Percentiles rank a stretch among this genome's conserved stretches.
Evolutionary conservation across 2,888 invertebrate species (phyloP).

Genomic region (Dryomyza anilis): DNA sequence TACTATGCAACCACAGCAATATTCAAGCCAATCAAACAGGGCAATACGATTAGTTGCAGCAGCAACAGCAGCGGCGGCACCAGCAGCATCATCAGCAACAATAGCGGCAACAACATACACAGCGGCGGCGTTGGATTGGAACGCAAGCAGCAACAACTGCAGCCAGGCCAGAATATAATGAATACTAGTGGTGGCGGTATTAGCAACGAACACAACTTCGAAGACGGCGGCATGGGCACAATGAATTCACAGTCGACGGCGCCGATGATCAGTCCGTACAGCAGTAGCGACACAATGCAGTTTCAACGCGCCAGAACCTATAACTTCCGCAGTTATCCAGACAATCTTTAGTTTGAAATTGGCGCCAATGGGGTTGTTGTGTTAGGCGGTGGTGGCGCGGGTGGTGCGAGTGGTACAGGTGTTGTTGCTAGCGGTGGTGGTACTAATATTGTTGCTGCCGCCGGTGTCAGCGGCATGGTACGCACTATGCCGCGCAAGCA

Average conservation of each 20-base stretch:
- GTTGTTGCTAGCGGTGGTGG: constrained; percentile 7
- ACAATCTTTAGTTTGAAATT: constrained; percentile 59
- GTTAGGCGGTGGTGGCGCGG: constrained; percentile 9
- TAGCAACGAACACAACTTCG: constrained; percentile 47
- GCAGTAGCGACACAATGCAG: constrained; percentile 49
- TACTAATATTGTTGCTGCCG: neutral
- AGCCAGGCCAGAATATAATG: constrained; percentile 37
- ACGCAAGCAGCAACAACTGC: constrained; percentile 27
- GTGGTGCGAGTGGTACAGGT: constrained; percentile 1
- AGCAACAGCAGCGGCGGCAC: constrained; percentile 39
- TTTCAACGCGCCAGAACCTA: constrained; percentile 59
- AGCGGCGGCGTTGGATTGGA: constrained; percentile 22
- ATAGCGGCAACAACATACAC: constrained; percentile 39
- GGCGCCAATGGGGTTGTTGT: constrained; percentile 30
- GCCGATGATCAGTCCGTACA: constrained; percentile 56
- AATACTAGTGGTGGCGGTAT: constrained; percentile 11
- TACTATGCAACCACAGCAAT: constrained; percentile 77
- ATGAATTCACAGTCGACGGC: constrained; percentile 59
- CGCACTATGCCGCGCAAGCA: constrained; percentile 47
- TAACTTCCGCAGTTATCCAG: constrained; percentile 59
- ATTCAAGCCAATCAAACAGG: constrained; percentile 62
- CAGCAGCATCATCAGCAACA: constrained; percentile 36
- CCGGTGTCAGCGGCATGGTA: constrained; percentile 29
- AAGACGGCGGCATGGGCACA: constrained; percentile 56
- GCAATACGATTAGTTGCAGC: constrained; percentile 43